Evolutionary conservation across 2,113 vertebrate species (phyloP), one percentile per base, ranked within the genome.

Genomic region (Campylomormyrus numenius): DNA sequence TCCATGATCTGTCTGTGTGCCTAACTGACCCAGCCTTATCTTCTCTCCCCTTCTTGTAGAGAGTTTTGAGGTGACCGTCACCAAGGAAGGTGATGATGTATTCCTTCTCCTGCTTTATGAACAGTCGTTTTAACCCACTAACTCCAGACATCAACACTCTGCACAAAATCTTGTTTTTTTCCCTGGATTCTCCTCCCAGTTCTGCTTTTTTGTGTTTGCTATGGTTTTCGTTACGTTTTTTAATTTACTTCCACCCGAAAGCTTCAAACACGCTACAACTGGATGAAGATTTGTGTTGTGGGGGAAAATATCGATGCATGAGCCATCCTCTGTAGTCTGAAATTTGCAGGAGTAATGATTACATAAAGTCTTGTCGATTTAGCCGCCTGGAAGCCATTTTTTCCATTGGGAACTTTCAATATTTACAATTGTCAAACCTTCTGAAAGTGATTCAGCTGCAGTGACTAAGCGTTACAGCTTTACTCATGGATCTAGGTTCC

Each of bases 51-150:
- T 98, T 95, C 94, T 92, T 95, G 92, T 97, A 99, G 98, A 99
- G 96, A 99, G 97, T 98, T 99, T 98, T 99, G 98, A 99, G 97
- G 98, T 99, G 98, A 99, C 97, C 97, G 97, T 99, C 97, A 99
- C 98, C 96, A 97, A 97, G 97, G 97, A 99, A 99, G 98, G 98
- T 99, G 98, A 99, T 98, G 95, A 97, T 96, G 97, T 97, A 96
- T 96, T 99, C 96, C 97, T 99, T 98, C 95, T 97, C 93, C 94
- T 97, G 96, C 96, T 94, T 96, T 95, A 92, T 97, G 96, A 93
- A 94, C 94, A 96, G 89, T 93, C 92, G 88, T 97, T 97, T 98
- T 99, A 99, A 99, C 98, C 96, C 97, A 99, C 98, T 99, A 99
- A 99, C 96, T 96, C 97, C 96, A 97, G 97, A 97, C 98, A 97